Evolutionary conservation across 64 coral and sea anemone species (phyloP).

Genomic region (Porites australiensis): DNA sequence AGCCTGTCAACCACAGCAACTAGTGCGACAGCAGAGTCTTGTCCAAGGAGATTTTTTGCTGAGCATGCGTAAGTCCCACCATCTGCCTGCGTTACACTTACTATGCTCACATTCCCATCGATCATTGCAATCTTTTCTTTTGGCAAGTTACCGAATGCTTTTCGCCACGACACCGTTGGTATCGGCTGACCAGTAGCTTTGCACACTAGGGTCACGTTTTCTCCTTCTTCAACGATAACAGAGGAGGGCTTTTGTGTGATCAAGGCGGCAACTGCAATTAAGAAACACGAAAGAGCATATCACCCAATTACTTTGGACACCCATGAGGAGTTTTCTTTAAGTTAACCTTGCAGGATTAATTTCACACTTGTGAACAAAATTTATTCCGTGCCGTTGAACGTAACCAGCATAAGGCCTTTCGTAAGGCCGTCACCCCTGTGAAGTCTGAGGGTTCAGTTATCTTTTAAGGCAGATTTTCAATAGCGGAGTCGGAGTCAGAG

Average conservation of each 20-base stretch:
- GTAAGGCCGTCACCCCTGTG: no score
- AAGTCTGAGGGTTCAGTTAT: no score
- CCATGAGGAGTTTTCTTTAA: no score
- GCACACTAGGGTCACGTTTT: conserved; percentile 27
- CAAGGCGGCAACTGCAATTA: background rate
- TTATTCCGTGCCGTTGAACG: no score
- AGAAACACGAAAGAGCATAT: background rate
- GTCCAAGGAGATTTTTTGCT: conserved; percentile 15
- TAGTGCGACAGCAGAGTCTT: background rate
- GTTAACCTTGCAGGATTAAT: no score
- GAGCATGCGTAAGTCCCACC: conserved; percentile 4
- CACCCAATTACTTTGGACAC: no score
- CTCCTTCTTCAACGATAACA: conserved; percentile 43
- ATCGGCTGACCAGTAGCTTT: conserved; percentile 16
- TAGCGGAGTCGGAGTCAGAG: no score
- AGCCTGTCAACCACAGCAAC: conserved; percentile 24
- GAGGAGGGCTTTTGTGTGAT: conserved; percentile 24
- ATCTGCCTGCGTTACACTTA: background rate
- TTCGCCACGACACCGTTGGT: conserved; percentile 45
- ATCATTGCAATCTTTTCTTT: background rate
- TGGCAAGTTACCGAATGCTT: background rate
- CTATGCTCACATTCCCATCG: background rate
- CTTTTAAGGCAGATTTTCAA: no score
- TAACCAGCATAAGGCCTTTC: no score
- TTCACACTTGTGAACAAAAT: no score